Base-by-base conservation (phyloP, 2,113 vertebrate species). In the Lucifuga dentata region DNA sequence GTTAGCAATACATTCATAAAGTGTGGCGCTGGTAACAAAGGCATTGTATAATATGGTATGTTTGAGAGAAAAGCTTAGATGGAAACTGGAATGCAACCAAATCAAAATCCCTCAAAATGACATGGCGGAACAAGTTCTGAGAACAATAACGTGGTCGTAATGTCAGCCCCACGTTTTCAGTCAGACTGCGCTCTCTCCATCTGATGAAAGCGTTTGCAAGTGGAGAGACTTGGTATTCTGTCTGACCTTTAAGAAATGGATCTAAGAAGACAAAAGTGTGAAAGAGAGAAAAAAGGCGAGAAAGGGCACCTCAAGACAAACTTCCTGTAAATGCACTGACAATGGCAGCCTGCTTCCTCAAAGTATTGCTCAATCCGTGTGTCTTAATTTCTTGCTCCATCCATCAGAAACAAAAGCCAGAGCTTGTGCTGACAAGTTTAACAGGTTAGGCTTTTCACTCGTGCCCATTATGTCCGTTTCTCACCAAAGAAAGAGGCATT, bases 341-440 rank as follows among this genome's bases (percentile, higher is more conserved):
- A 58, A 38, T 11, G 9, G 21, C 56, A 9, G 10, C 57, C 50
- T 53, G 21, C 26, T 46, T 44, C 45, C 23, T 73, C 64, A 43
- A 73, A 73, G 64, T 75, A 40, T 12, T 45, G 56, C 45, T 51
- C 52, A 61, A 46, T 69, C 50, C 68, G 62, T 29, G 26, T 73
- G 48, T 60, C 74, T 67, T 39, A 69, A 68, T 81, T 73, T 83
- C 73, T 20, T 63, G 76, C 69, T 66, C 62, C 49, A 72, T 85
- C 83, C 74, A 61, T 72, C 68, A 71, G 33, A 80, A 78, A 85
- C 79, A 86, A 84, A 84, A 84, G 58, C 56, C 12, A 9, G 29
- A 68, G 62, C 56, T 58, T 60, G 64, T 45, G 33, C 23, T n/a
- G 52, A 77, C 62, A 48, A 43, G 77, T 67, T 67, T 76, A 55